Evolutionary conservation across 92 coral and sea anemone species (phyloP).

Genomic region (Parazoanthus atlanticus): DNA sequence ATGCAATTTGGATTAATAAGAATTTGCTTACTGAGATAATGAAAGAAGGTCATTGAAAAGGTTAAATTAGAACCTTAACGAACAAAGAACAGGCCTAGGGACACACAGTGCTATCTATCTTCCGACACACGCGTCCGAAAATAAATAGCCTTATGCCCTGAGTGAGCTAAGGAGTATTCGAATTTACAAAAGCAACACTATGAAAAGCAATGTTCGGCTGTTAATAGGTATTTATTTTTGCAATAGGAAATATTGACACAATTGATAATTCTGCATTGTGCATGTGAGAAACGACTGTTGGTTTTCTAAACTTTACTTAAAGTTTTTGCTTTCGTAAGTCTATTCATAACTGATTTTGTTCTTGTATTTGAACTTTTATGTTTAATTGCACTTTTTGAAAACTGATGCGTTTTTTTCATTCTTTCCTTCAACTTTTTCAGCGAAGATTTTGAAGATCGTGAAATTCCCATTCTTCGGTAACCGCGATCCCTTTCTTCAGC

Average conservation of each 20-base stretch:
- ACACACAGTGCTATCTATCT: no score
- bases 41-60: no score
- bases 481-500: background rate
- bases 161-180: no score
- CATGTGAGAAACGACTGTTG: background rate
- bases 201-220: background rate
- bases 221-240: no score
- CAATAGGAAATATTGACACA: background rate
- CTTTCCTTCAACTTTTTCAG: background rate
- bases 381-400: background rate
- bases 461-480: conserved; percentile 20
- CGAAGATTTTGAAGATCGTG: background rate
- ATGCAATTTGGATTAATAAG: no score
- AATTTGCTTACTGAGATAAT: no score
- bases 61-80: no score
- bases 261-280: background rate
- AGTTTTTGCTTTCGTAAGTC: background rate
- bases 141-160: no score
- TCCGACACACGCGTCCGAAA: no score
- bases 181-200: no score
- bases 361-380: background rate
- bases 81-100: no score
- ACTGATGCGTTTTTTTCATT: background rate
- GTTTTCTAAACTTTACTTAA: background rate
- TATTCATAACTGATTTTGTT: background rate